These are phyloP conservation scores for Yponomeuta sedellus DNA, from an alignment of 2,888 invertebrate genomes.

Conservation along the genomic window DNA sequence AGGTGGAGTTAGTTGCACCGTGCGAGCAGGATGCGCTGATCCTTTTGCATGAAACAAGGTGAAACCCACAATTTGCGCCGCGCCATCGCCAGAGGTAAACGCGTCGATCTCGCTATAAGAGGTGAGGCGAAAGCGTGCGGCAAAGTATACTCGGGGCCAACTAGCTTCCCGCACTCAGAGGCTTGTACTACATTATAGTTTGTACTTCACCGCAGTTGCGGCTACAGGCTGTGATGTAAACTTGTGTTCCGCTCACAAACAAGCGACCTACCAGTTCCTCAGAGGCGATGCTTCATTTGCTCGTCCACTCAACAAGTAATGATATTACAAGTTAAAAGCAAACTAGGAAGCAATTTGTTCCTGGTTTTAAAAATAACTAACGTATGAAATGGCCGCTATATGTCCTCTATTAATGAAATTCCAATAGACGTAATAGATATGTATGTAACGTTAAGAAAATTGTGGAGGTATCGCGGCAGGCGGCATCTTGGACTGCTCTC, in stretches of 20 bases:
- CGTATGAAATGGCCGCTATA: background rate
- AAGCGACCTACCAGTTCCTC: slow-evolving; percentile 5
- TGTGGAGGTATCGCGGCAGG: slow-evolving; percentile 41
- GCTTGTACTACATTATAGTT: slow-evolving; percentile 32
- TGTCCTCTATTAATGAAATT: background rate
- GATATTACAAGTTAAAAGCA: background rate
- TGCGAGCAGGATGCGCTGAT: slow-evolving; percentile 63
- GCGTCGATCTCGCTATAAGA: slow-evolving; percentile 50
- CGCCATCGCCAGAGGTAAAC: slow-evolving; percentile 49
- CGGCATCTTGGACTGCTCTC: slow-evolving; percentile 39
- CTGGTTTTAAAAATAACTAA: background rate
- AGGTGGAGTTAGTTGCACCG: slow-evolving; percentile 32
- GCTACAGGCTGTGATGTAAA: slow-evolving; percentile 38
- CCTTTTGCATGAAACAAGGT: slow-evolving; percentile 67
- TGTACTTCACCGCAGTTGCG: slow-evolving; percentile 28
- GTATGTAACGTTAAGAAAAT: slow-evolving; percentile 21
- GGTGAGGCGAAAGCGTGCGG: slow-evolving; percentile 34
- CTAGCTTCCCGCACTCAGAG: slow-evolving; percentile 12
- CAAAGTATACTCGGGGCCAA: slow-evolving; percentile 23
- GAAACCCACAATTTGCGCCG: slow-evolving; percentile 69
- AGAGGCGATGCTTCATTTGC: background rate
- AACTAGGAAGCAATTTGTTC: background rate
- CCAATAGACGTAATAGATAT: background rate
- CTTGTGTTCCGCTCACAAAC: slow-evolving; percentile 34
- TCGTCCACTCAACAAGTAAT: background rate